Base-by-base conservation (phyloP, 2,797 vertebrate species). In the Microcaecilia unicolor region DNA sequence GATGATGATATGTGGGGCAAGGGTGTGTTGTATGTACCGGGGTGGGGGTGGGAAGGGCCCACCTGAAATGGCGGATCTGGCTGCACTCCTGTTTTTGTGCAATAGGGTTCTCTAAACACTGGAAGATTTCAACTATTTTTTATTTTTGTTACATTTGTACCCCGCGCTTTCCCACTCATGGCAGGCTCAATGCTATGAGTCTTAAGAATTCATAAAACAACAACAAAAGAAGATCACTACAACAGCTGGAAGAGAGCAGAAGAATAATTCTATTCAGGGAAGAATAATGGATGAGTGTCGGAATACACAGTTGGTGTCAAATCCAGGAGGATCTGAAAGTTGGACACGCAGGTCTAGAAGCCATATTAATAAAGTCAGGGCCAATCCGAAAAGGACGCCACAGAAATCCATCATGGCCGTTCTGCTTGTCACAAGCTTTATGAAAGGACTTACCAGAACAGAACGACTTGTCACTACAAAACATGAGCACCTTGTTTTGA, bases 201-300 rank as follows among this genome's bases (percentile, higher is more conserved):
- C 18, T 3, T 34, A 24, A 48, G 22, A 47, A 19, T 34, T 45
- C 22, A 18, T 41, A 51, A 64, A 70, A 71, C n/a, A n/a, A n/a
- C n/a, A n/a, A n/a, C n/a, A n/a, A 31, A n/a, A 31, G 28, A 33
- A 59, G 61, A 61, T 48, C 47, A 31, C 10, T 49, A n/a, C 47
- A 68, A 61, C 51, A 76, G 62, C 74, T 73, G 68, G n/a, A n/a
- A n/a, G n/a, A 70, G 48, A 33, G 15, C 31, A 42, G 40, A 34
- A 64, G 33, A 74, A 70, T 57, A 18, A 20, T 51, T 35, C 44
- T 18, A 61, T 37, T 63, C 58, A 71, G 31, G 59, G 27, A 46
- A 72, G 68, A 55, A 41, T 55, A 62, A 62, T 36, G 33, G 69
- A 47, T 44, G 47, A 50, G 24, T 51, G 41, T 69, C 62, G 63